A percentile compares a stretch with the other conserved stretches of the same genome.
phyloP scores from a whole-genome alignment of 2,797 vertebrate species.

The Naso thynnoides region DNA sequence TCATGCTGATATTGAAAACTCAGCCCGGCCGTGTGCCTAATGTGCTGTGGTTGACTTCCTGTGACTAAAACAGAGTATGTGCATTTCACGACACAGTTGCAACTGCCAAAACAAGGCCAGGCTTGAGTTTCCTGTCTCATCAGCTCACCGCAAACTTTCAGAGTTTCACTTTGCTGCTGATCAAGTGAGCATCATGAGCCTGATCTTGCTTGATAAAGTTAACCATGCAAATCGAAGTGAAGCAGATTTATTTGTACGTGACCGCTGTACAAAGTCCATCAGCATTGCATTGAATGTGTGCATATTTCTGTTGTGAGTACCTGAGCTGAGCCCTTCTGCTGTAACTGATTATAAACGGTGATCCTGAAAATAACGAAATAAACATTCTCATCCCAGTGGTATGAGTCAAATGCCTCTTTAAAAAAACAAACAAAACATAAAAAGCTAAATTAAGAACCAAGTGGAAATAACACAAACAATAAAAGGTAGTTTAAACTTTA shows the following conservation, averaged over 20 bases:
- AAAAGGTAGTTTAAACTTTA: background rate
- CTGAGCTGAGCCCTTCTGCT: slow-evolving; percentile 6
- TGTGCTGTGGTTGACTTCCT: slow-evolving; percentile 43
- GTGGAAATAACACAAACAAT: background rate
- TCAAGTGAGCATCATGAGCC: slow-evolving; percentile 13
- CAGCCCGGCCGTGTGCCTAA: background rate
- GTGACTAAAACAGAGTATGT: slow-evolving; percentile 40
- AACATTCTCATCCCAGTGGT: background rate
- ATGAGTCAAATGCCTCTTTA: background rate
- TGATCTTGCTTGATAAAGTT: background rate
- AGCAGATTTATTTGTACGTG: slow-evolving; percentile 20
- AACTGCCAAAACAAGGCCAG: slow-evolving; percentile 75
- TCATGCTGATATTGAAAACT: slow-evolving; percentile 19
- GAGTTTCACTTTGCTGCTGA: slow-evolving; percentile 47
- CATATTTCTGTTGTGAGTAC: slow-evolving; percentile 39
- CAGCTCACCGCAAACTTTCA: slow-evolving; percentile 55
- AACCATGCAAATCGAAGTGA: background rate
- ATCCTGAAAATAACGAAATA: slow-evolving; percentile 12
- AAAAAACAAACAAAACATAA: background rate
- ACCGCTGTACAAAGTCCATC: slow-evolving; percentile 12
- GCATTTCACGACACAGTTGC: slow-evolving; percentile 55
- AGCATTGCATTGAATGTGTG: slow-evolving; percentile 36
- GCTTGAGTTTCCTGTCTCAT: slow-evolving; percentile 70
- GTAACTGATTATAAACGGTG: background rate
- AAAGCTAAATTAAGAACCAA: background rate